Conservation (phyloP, 2,113 vertebrate genomes). For the Misgurnus anguillicaudatus region DNA sequence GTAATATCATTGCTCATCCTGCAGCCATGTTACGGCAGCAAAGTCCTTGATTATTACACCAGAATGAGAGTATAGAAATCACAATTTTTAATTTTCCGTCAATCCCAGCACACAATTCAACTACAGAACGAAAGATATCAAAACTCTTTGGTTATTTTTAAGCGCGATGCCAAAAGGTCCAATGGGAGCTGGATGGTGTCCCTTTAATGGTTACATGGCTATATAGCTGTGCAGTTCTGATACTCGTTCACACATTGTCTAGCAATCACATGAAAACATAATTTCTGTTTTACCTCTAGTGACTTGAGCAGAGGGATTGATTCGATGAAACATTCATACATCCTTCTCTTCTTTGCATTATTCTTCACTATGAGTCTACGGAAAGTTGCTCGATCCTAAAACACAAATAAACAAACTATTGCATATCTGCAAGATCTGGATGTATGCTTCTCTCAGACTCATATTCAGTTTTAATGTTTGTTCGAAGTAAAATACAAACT, state of each 20-base stretch:
- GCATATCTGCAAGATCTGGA: not conserved
- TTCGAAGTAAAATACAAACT: not conserved
- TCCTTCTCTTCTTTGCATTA: constrained; percentile 95
- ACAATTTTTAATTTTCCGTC: too few species aligned
- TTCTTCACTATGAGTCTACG: constrained; percentile 97
- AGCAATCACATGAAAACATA: not conserved
- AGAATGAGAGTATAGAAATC: too few species aligned
- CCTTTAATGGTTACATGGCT: too few species aligned
- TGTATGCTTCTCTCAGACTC: not conserved
- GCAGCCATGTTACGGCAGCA: too few species aligned
- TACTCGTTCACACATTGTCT: not conserved
- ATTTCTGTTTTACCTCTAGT: constrained; percentile 83
- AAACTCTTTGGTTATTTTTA: too few species aligned
- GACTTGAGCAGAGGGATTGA: constrained; percentile 95
- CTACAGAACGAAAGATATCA: too few species aligned
- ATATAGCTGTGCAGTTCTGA: not conserved
- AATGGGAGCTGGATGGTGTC: too few species aligned
- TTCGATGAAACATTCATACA: constrained; percentile 92
- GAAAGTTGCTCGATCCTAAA: constrained; percentile 93
- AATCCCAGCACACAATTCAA: too few species aligned
- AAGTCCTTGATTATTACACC: too few species aligned
- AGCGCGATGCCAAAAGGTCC: too few species aligned
- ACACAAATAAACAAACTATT: constrained; percentile 6
- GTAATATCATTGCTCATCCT: too few species aligned
- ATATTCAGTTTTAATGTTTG: not conserved